Percentiles rank a stretch among this genome's conserved stretches.
These are phyloP conservation scores for Antennarius maculatus DNA, from an alignment of 2,797 vertebrate genomes.

Conservation along the genomic window DNA sequence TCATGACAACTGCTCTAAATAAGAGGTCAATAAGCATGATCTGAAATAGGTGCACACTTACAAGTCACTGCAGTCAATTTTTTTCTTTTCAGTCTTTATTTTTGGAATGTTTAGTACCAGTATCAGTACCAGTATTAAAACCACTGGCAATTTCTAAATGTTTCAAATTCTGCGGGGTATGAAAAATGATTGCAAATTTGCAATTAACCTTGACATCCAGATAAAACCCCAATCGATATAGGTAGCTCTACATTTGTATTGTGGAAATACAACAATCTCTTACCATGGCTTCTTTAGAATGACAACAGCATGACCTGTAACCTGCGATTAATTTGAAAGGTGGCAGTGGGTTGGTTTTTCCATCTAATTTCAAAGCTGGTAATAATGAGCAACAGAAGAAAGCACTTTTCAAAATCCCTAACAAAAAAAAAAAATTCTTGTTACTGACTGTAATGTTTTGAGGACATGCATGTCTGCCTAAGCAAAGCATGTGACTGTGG, in stretches of 20 bases:
- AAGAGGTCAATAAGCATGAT: conserved; percentile 87
- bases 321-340: conserved; percentile 75
- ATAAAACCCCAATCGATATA: conserved; percentile 82
- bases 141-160: conserved; percentile 78
- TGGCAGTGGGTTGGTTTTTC: conserved; percentile 72
- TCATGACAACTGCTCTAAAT: conserved; percentile 87
- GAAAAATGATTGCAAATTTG: conserved; percentile 85
- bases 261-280: conserved; percentile 78
- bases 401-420: conserved; percentile 81
- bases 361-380: conserved; percentile 76
- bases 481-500: conserved; percentile 74
- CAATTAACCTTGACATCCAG: conserved; percentile 85
- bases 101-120: conserved; percentile 88
- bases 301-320: conserved; percentile 75
- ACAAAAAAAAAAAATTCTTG: conserved; percentile 75
- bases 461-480: conserved; percentile 80
- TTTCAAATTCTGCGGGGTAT: conserved; percentile 82
- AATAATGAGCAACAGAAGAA: conserved; percentile 79
- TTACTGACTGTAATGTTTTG: conserved; percentile 77
- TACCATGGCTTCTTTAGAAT: conserved; percentile 74
- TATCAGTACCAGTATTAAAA: conserved; percentile 82
- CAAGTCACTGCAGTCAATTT: conserved; percentile 83
- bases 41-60: conserved; percentile 87
- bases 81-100: conserved; percentile 83
- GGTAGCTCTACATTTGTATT: conserved; percentile 82